Percentiles rank a stretch among this genome's conserved stretches.
phyloP scores from a whole-genome alignment of 2,888 invertebrate genomes.

The Sisyra nigra region DNA sequence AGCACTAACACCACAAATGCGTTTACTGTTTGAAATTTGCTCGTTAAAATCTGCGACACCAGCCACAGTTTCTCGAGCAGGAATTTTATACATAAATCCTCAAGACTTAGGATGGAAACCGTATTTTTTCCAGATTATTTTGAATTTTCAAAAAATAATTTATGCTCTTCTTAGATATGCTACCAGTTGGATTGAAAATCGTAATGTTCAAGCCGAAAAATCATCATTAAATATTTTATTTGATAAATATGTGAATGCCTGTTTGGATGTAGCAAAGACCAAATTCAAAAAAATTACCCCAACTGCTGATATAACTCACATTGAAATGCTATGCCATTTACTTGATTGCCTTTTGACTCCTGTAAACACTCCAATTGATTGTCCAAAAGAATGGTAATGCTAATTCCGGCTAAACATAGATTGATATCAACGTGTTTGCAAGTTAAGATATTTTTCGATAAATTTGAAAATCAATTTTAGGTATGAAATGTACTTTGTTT shows the following conservation, averaged over 20 bases:
- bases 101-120: slow-evolving; percentile 93
- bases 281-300: slow-evolving; percentile 83
- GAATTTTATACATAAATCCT: slow-evolving; percentile 87
- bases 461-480: no score
- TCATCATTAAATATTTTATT: slow-evolving; percentile 74
- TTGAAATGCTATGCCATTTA: slow-evolving; percentile 74
- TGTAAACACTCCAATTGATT: slow-evolving; percentile 66
- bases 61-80: slow-evolving; percentile 88
- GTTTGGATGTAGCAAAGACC: slow-evolving; percentile 55
- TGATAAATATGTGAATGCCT: slow-evolving; percentile 80
- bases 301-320: slow-evolving; percentile 75
- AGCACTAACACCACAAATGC: slow-evolving; percentile 74
- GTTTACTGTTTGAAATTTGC: slow-evolving; percentile 86
- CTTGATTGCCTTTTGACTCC: slow-evolving; percentile 73
- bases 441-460: no score
- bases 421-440: no score
- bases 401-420: no score
- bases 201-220: slow-evolving; percentile 53
- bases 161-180: slow-evolving; percentile 63
- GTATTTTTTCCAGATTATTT: slow-evolving; percentile 31
- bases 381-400: slow-evolving; percentile 72
- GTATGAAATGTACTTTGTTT: slow-evolving; percentile 87
- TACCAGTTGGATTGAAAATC: slow-evolving; percentile 73
- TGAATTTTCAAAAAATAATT: background rate
- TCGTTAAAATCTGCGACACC: slow-evolving; percentile 84